These are phyloP conservation scores for Paragorgia papillata DNA, from an alignment of 92 coral and sea anemone species.

Conservation along the genomic window DNA sequence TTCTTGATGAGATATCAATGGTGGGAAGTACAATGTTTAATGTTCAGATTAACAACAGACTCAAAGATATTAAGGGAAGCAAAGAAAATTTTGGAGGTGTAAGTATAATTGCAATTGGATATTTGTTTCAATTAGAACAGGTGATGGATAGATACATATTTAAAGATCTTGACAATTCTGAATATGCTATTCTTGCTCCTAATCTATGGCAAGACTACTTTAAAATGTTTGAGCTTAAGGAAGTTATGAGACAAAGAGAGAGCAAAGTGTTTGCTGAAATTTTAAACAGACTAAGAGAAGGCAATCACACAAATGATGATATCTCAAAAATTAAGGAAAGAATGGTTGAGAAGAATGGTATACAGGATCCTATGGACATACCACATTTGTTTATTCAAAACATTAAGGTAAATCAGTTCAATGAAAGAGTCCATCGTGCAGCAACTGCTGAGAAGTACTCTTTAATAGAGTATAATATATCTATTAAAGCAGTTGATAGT, in stretches of 20 bases:
- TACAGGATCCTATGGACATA: conserved; percentile 41
- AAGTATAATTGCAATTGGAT: conserved; percentile 64
- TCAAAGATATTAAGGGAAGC: conserved; percentile 62
- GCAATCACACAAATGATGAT: conserved; percentile 36
- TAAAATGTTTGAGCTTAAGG: conserved; percentile 58
- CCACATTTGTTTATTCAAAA: conserved; percentile 61
- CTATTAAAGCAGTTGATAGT: conserved; percentile 56
- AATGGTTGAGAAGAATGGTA: conserved; percentile 22
- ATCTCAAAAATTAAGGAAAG: conserved; percentile 51
- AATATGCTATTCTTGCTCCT: conserved; percentile 72
- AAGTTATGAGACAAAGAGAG: conserved; percentile 66
- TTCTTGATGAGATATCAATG: conserved; percentile 67
- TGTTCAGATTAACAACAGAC: conserved; percentile 64
- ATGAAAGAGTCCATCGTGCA: conserved; percentile 53
- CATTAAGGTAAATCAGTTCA: conserved; percentile 51
- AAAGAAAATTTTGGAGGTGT: conserved; percentile 64
- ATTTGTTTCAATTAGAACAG: conserved; percentile 59
- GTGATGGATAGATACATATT: conserved; percentile 72
- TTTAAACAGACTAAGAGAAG: no score
- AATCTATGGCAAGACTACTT: conserved; percentile 22
- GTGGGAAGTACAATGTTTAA: conserved; percentile 70
- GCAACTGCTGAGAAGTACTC: conserved; percentile 48
- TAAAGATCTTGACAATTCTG: conserved; percentile 57
- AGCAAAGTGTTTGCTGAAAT: conserved; percentile 35
- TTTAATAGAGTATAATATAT: no score